phyloP scores from a whole-genome alignment of 2,888 invertebrate genomes.

The Thumatha senex region DNA sequence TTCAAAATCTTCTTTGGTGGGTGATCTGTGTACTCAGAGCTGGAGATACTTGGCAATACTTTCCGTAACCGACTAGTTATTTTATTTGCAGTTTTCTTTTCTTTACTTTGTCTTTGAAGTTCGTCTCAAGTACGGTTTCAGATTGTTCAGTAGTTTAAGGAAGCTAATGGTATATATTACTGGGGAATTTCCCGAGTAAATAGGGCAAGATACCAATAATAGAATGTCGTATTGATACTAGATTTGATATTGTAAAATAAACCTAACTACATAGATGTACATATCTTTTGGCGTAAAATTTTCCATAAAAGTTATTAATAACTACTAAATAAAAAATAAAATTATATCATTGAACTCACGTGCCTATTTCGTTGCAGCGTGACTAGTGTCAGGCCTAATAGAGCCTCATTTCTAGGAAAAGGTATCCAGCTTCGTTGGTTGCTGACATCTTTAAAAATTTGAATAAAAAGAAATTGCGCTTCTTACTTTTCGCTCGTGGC shows the following conservation, averaged over 20 bases:
- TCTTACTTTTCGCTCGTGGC: no score
- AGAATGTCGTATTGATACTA: neutral
- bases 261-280: no score
- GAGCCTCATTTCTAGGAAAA: no score
- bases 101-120: constrained; percentile 1
- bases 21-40: constrained; percentile 36
- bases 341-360: no score
- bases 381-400: no score
- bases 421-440: no score
- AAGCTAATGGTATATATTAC: neutral
- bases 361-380: no score
- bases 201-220: neutral
- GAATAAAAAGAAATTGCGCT: no score
- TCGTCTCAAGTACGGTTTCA: constrained; percentile 1
- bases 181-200: neutral
- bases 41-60: constrained; percentile 20
- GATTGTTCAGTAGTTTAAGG: neutral
- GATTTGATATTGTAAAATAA: neutral
- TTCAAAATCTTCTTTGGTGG: constrained; percentile 30
- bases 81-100: constrained; percentile 4
- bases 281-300: no score
- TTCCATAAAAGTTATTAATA: no score
- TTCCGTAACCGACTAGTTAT: neutral
- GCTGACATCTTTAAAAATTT: no score
- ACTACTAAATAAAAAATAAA: no score